Conservation (phyloP, 1,140 invertebrate species). For the Drosophila lacteicornis region DNA sequence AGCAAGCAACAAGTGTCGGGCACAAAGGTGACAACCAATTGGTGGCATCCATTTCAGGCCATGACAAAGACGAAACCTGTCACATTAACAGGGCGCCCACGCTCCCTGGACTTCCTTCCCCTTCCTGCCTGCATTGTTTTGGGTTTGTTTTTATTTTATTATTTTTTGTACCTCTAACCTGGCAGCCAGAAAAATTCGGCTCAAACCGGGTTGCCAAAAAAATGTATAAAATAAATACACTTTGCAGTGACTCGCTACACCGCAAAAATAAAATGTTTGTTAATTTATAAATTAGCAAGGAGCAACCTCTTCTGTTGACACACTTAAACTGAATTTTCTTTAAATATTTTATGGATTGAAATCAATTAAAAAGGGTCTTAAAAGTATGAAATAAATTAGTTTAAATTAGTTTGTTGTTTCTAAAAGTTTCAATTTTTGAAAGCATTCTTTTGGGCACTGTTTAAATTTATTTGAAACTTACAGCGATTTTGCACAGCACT, state of each 20-base stretch:
- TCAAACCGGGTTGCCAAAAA: slow-evolving; percentile 50
- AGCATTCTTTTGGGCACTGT: too few species aligned
- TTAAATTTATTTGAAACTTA: too few species aligned
- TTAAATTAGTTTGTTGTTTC: too few species aligned
- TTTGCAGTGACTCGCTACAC: slow-evolving; percentile 15
- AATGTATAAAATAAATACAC: slow-evolving; percentile 21
- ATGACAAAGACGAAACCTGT: slow-evolving; percentile 37
- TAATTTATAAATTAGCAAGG: too few species aligned
- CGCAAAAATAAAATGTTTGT: not conserved
- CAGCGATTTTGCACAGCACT: too few species aligned
- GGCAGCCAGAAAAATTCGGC: slow-evolving; percentile 35
- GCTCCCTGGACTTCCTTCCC: slow-evolving; percentile 20
- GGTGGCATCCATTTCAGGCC: slow-evolving; percentile 35
- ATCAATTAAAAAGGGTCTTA: too few species aligned
- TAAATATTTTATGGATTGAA: too few species aligned
- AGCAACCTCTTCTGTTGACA: too few species aligned
- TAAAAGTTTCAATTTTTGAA: too few species aligned
- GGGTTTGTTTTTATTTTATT: not conserved
- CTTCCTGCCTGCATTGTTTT: not conserved
- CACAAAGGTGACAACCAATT: slow-evolving; percentile 49
- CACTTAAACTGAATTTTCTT: too few species aligned
- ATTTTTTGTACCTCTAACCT: slow-evolving; percentile 1
- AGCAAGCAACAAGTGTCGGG: slow-evolving; percentile 42
- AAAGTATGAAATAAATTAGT: too few species aligned
- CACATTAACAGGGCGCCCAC: slow-evolving; percentile 30